phyloP scores from a whole-genome alignment of 2,888 invertebrate species.

The Leptodirus hochenwartii region DNA sequence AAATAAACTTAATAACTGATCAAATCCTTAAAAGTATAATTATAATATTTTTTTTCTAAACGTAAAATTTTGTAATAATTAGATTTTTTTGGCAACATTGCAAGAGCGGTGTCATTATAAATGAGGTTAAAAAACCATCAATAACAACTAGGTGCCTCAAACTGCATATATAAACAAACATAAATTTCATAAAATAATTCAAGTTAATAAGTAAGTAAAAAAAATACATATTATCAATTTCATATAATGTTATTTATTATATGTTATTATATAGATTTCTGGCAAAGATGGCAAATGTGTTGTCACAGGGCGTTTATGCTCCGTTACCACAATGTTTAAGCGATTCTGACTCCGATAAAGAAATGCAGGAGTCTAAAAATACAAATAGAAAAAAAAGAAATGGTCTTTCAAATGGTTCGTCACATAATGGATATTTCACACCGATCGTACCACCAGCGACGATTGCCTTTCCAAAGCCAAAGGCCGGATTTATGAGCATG shows the following conservation, averaged over 20 bases:
- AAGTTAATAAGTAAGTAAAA: neutral
- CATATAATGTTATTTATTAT: neutral
- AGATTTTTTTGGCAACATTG: too few species aligned
- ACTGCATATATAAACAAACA: too few species aligned
- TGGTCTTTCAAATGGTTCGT: neutral
- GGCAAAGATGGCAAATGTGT: conserved; percentile 9
- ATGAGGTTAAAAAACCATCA: too few species aligned
- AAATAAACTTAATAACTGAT: too few species aligned
- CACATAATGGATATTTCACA: conserved; percentile 3
- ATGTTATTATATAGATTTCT: conserved; percentile 1
- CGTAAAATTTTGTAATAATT: too few species aligned
- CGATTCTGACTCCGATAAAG: conserved; percentile 64
- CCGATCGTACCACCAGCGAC: too few species aligned
- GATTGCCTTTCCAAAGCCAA: conserved; percentile 9
- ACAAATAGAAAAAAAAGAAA: conserved; percentile 7
- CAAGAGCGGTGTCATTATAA: too few species aligned
- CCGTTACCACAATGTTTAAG: conserved; percentile 60
- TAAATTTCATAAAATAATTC: neutral
- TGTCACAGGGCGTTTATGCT: conserved; percentile 37
- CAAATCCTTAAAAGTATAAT: too few species aligned
- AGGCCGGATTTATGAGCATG: conserved; percentile 28
- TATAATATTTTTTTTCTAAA: too few species aligned
- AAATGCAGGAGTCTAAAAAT: conserved; percentile 27
- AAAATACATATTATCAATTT: neutral
- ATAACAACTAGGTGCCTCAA: too few species aligned